Evolutionary conservation across 2,888 invertebrate species (phyloP).

Genomic region (Adineta ricciae): DNA sequence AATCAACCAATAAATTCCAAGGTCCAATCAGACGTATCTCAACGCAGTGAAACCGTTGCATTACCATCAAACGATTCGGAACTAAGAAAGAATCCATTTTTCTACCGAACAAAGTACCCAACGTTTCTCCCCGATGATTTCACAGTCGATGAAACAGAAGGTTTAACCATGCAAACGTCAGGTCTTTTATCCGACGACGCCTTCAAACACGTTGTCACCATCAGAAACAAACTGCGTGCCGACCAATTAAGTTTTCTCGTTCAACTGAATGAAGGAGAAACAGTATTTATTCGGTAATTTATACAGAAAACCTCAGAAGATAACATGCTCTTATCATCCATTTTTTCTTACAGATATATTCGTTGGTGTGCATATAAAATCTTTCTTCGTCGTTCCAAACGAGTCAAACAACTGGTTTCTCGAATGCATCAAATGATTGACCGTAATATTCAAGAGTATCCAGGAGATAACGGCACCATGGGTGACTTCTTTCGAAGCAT

Average conservation of each 20-base stretch:
- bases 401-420: neutral
- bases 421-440: neutral
- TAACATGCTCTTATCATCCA: no score
- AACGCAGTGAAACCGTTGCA: no score
- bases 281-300: neutral
- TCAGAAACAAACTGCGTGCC: neutral
- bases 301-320: no score
- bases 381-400: neutral
- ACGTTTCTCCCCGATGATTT: neutral
- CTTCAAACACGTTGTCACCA: neutral
- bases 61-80: neutral
- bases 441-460: slow-evolving; percentile 2
- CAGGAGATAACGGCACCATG: neutral
- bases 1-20: neutral
- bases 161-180: neutral
- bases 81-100: neutral
- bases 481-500: neutral
- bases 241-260: neutral
- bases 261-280: neutral
- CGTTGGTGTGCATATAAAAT: neutral
- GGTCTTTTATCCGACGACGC: neutral
- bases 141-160: neutral
- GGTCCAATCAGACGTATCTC: neutral
- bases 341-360: neutral
- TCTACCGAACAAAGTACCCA: neutral